Evolutionary conservation across 1,140 invertebrate species (phyloP), one percentile per base, ranked within the genome.

Genomic region (Drosophila kohkoa): DNA sequence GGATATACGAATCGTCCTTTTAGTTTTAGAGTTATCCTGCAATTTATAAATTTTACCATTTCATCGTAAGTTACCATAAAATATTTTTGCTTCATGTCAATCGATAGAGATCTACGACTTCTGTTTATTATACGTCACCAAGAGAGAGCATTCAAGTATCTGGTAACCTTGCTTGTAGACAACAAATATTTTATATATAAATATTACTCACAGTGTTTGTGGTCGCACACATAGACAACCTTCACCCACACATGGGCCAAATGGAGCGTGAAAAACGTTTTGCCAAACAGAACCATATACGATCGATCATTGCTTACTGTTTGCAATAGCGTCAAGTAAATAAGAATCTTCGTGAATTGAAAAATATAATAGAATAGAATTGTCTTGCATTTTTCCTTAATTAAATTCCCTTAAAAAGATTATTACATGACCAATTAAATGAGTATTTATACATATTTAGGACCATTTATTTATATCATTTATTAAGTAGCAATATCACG

Each of bases 401-500:
- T 64, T 41, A 30, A 32, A 54, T 7, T 38, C 8, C 35, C 35
- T 11, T 38, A 41, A 41, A 20, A 1, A 48, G 15, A 16, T 6
- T 58, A 6, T 11, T n/a, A 11, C 15, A 13, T 25, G 5, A 20
- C 16, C 58, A 60, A 15, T 46, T 25, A 8, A 35, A 5, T 13
- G 15, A 16, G 30, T 62, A 20, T 28, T 10, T 25, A 59, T 5
- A n/a, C 57, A 52, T 16, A 51, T 35, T 49, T 57, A 70, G 52
- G 66, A 70, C 32, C 72, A 70, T 63, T 75, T 70, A 63, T 75
- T 75, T 57, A 82, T 87, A 70, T 89, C 25, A 64, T 73, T 52
- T 77, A 75, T 83, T 88, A 75, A 75, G 77, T 88, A 89, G 74
- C 83, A 80, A 89, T 88, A 88, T 88, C 83, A 88, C 83, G 85